A percentile compares a stretch with the other conserved stretches of the same genome.
Evolutionary conservation across 2,888 invertebrate genomes (phyloP).

Genomic region (Fissipunctia ypsillon): DNA sequence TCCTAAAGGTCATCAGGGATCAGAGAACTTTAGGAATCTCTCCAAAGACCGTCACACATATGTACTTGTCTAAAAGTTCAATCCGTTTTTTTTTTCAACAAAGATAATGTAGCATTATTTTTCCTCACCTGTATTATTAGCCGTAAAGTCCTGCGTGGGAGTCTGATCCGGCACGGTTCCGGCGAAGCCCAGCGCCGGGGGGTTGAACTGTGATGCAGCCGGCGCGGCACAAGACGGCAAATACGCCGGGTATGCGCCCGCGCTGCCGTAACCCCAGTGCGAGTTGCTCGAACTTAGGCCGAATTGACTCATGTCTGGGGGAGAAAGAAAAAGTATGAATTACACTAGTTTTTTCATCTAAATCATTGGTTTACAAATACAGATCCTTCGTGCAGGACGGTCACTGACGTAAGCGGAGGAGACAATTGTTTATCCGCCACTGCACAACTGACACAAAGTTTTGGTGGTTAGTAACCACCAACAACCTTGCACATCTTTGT

Average conservation of each 20-base stretch:
- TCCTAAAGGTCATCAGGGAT: neutral
- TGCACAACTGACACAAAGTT: neutral
- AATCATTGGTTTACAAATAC: neutral
- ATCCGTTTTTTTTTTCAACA: neutral
- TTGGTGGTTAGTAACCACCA: neutral
- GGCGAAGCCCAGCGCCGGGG: constrained; percentile 93
- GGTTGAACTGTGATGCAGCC: constrained; percentile 93
- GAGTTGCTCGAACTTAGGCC: constrained; percentile 96
- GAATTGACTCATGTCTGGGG: constrained; percentile 96
- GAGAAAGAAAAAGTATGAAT: constrained; percentile 1
- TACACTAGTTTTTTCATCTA: neutral
- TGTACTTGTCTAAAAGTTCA: neutral
- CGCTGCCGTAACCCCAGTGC: constrained; percentile 96
- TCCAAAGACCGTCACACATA: neutral
- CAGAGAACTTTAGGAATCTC: neutral
- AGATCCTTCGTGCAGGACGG: neutral
- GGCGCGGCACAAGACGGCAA: constrained; percentile 95
- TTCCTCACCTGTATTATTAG: constrained; percentile 89
- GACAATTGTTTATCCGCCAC: neutral
- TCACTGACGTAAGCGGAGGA: neutral
- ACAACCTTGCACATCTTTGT: neutral
- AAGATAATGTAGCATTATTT: neutral
- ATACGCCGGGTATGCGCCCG: constrained; percentile 96
- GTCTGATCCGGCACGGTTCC: constrained; percentile 93
- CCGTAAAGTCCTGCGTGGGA: constrained; percentile 90